Percentiles rank a stretch among this genome's conserved stretches.
Evolutionary conservation across 2,113 vertebrate species (phyloP).

Genomic region (Python bivittatus): DNA sequence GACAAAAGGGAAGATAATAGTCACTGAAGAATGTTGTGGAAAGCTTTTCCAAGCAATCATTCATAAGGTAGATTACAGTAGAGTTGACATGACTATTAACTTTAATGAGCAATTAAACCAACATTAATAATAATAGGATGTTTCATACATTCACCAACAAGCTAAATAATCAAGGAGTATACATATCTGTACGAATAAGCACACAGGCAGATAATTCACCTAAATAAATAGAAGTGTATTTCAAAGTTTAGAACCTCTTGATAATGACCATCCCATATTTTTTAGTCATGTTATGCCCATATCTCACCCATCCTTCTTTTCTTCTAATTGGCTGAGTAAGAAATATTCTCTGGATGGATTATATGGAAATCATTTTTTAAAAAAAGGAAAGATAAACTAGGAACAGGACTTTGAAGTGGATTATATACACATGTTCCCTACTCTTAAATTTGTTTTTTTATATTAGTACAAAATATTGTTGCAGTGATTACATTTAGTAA

Average conservation of each 20-base stretch:
- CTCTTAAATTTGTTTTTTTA: no score
- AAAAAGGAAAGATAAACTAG: no score
- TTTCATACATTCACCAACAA: no score
- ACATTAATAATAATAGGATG: background rate
- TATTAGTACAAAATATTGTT: no score
- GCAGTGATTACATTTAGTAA: background rate
- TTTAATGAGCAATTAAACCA: background rate
- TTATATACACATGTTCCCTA: no score
- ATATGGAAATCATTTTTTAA: no score
- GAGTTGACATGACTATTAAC: background rate
- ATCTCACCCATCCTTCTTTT: background rate
- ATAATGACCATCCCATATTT: background rate
- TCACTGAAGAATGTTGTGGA: background rate
- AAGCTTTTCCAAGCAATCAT: background rate
- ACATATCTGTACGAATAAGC: background rate
- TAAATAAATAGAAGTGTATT: no score
- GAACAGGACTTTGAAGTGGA: no score
- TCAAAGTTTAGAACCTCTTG: background rate
- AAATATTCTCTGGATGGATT: no score
- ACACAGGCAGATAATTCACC: no score
- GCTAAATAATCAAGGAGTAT: background rate
- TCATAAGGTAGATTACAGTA: background rate
- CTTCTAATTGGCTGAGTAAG: no score
- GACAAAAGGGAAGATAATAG: background rate
- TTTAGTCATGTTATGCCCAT: background rate